phyloP scores from a whole-genome alignment of 2,888 invertebrate genomes.

The Parasteatoda lunata region DNA sequence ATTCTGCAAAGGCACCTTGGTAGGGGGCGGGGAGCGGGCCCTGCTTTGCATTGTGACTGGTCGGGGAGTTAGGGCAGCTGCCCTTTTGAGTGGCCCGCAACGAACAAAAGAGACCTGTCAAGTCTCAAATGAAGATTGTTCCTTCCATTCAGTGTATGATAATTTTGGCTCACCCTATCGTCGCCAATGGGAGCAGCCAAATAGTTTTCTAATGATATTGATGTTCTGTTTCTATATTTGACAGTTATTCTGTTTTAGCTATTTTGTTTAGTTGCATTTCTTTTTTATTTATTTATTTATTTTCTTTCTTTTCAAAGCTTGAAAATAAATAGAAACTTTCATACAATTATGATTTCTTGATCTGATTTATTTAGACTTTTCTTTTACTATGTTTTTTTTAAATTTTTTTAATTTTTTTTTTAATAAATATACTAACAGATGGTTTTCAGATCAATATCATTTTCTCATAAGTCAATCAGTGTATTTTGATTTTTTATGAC shows the following conservation, averaged over 20 bases:
- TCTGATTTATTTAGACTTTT: no score
- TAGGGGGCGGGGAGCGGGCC: slow-evolving; percentile 30
- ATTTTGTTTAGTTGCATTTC: no score
- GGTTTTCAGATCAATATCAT: no score
- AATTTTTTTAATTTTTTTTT: no score
- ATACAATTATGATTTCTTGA: no score
- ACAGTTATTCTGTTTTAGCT: not conserved
- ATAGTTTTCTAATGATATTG: not conserved
- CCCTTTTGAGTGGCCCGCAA: slow-evolving; percentile 56
- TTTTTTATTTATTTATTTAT: no score
- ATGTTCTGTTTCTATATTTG: not conserved
- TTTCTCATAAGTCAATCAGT: no score
- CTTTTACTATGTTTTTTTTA: no score
- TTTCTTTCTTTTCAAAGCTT: no score
- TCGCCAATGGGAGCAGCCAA: not conserved
- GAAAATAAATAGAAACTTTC: no score
- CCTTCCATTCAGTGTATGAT: slow-evolving; percentile 56
- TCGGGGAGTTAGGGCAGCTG: slow-evolving; percentile 49
- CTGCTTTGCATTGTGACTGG: slow-evolving; percentile 40
- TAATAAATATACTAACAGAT: no score
- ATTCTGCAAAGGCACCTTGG: not conserved
- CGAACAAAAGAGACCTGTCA: slow-evolving; percentile 47
- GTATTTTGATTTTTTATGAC: no score
- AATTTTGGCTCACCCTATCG: slow-evolving; percentile 56
- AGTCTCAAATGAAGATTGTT: slow-evolving; percentile 57